Conservation (phyloP, 2,888 invertebrate species). For the Leucania comma region DNA sequence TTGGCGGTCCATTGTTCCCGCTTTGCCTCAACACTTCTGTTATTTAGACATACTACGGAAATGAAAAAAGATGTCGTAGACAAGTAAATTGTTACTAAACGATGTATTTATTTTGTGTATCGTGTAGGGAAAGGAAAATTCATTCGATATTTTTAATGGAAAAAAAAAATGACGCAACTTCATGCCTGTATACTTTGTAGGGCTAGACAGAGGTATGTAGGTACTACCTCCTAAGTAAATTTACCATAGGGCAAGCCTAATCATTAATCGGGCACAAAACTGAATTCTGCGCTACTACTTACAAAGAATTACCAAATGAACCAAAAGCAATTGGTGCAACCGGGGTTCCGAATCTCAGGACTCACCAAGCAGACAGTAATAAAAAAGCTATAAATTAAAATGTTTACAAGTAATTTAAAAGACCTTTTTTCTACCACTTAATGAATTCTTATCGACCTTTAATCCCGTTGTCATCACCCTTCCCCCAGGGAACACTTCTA, state of each 20-base stretch:
- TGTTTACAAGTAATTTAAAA: not conserved
- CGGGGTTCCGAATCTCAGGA: not conserved
- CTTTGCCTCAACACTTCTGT: conserved; percentile 49
- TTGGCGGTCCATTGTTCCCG: conserved; percentile 44
- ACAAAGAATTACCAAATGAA: not conserved
- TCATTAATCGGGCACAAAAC: not conserved
- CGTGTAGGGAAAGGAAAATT: not conserved
- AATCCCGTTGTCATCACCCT: conserved; percentile 34
- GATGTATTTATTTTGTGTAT: conserved; percentile 30
- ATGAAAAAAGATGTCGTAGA: conserved; percentile 45
- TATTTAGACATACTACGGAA: conserved; percentile 48
- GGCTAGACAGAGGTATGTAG: not conserved
- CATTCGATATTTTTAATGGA: conserved; percentile 11
- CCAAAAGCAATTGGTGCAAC: not conserved
- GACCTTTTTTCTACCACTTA: conserved; percentile 1
- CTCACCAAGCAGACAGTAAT: not conserved
- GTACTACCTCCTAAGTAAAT: not conserved
- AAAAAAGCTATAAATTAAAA: conserved; percentile 13
- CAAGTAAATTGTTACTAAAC: conserved; percentile 30
- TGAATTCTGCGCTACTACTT: too few relatives aligned
- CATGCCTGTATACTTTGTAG: not conserved
- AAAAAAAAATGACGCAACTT: not conserved
- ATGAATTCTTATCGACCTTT: conserved; percentile 40
- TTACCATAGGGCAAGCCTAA: not conserved
- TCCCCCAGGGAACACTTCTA: conserved; percentile 12